Base-by-base conservation (phyloP, 2,113 vertebrate genomes). In the Octodon degus region DNA sequence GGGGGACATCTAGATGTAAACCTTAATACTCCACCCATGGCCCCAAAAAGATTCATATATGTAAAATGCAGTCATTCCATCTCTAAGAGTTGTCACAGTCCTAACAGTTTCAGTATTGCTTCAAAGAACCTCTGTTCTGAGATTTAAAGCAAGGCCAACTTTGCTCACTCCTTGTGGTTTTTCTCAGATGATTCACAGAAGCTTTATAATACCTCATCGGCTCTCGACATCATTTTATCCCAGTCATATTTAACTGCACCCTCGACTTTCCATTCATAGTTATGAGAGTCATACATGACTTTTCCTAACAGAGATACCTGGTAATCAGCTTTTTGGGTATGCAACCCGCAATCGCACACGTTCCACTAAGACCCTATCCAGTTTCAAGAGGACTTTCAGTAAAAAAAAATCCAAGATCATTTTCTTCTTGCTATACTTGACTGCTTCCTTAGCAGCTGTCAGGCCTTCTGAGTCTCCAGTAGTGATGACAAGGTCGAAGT, bases 321-420 rank as follows among this genome's bases (percentile, higher is more conserved):
- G 83, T 99, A 99, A 99, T 98, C 95, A 99, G 4, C 85, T 98
- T 99, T 94, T 99, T 99, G 99, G 99, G 98, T 91, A 99, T 98
- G 86, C 98, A 98, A 32, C 98, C 99, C 40, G 98, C 98, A 68
- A 99, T 99, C 88, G 98, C 98, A 62, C 98, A 98, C 0, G 98
- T 99, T 90, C 99, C 99, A 97, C 98, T 98, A 24, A 99, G 98
- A 94, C 98, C 98, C 12, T 27, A 79, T 50, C 76, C 27, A 79
- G 43, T 79, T 50, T 30, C 13, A 50, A 79, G 43, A 30, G 43
- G 43, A 30, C 47, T 79, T 50, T 32, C 76, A 79, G 43, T 50
- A 27, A 79, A 47, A 30, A 30, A 79, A 30, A 79, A 50, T 79
- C 43, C 25, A 50, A 79, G 76, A 79, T 40, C 43, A 50, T 50